A percentile compares a stretch with the other conserved stretches of the same genome.
These are phyloP conservation scores for Psettodes erumei DNA, from an alignment of 2,113 vertebrate species.

Conservation along the genomic window DNA sequence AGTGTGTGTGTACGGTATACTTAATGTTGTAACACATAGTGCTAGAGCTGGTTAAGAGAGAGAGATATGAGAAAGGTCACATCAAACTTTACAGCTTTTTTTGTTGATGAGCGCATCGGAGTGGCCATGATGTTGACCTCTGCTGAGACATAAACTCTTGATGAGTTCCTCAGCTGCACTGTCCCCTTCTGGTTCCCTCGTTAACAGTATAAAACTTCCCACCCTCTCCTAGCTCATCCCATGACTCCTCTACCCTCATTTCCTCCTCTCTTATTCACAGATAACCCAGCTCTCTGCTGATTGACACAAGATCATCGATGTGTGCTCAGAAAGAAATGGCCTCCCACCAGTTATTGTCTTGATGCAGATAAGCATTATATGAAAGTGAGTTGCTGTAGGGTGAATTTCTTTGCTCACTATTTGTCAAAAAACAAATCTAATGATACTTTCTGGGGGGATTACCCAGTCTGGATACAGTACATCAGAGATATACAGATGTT, in stretches of 20 bases:
- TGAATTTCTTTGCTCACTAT: not conserved
- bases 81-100: not conserved
- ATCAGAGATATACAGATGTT: constrained; percentile 24
- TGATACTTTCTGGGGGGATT: constrained; percentile 7
- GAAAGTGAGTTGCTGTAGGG: not conserved
- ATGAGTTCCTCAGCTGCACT: constrained; percentile 6
- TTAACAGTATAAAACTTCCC: constrained; percentile 22
- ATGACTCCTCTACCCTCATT: not conserved
- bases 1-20: not conserved
- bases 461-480: not conserved
- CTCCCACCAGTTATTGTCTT: not conserved
- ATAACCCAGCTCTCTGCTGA: not conserved
- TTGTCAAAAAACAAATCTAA: not conserved
- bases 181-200: not conserved
- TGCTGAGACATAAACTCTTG: constrained; percentile 14
- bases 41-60: not conserved
- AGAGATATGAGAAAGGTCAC: constrained; percentile 13
- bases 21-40: not conserved
- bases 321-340: not conserved
- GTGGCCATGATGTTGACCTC: constrained; percentile 2
- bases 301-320: constrained; percentile 10
- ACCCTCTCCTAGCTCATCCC: not conserved
- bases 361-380: not conserved
- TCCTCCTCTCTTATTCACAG: not conserved
- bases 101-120: not conserved